Base-by-base conservation (phyloP, 2,797 vertebrate genomes). In the Xyrichtys novacula region DNA sequence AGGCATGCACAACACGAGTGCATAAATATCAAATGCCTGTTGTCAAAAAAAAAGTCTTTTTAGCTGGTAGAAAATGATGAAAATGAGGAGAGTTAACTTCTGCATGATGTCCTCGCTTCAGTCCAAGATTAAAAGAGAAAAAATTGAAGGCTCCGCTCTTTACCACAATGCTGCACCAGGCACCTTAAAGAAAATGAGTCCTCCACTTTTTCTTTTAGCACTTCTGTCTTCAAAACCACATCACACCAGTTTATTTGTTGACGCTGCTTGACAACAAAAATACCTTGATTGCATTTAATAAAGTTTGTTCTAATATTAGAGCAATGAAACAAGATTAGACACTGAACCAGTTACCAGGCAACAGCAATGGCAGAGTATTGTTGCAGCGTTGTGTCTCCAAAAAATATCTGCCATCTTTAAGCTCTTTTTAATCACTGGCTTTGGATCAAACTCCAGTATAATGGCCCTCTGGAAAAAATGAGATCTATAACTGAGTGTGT, bases 291-390 rank as follows among this genome's bases (percentile, higher is more conserved):
- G 36, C 31, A 39, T 58, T 52, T 70, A 63, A 80, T 65, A 71
- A 70, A 58, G 46, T 42, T 39, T 29, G 67, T 29, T 65, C 48
- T 66, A 64, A 70, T 75, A 78, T 76, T 47, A 67, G 66, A 28
- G 46, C 50, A 38, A 28, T 64, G 66, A 81, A 60, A 65, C 73
- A 82, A 66, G 61, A 79, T 84, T 46, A 74, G 50, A 40, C 57
- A 36, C 61, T 1, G 2, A 22, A 61, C 22, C 75, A 65, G 78
- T 88, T 77, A 65, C 84, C 78, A 80, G 82, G 85, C 85, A 89
- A 89, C 83, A 78, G 65, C 42, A 7, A 3, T 54, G 26, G 60
- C 32, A 29, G 49, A 16, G 52, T 17, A 53, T 73, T 67, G 36
- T 62, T 15, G 56, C 57, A 78, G 12, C n/a, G 65, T 73, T 53